These are phyloP conservation scores for Chymomyza caudatula DNA, from an alignment of 2,888 invertebrate species.

Conservation along the genomic window DNA sequence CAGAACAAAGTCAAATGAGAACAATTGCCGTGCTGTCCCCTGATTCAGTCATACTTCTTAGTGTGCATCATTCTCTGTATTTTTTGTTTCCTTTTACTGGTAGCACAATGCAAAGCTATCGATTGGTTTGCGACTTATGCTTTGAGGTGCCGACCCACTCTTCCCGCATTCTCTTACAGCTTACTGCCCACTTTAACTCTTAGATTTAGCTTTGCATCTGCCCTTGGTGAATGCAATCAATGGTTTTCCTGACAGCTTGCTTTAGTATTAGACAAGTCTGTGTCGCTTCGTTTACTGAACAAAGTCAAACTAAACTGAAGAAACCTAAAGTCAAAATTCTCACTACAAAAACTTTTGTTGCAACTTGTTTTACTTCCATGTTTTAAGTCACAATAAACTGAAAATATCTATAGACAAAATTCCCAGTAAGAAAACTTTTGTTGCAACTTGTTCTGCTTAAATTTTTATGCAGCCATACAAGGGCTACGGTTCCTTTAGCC, in stretches of 20 bases:
- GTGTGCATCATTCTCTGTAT: neutral
- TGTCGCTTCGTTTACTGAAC: neutral
- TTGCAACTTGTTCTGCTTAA: constrained; percentile 62
- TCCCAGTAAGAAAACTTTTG: constrained; percentile 52
- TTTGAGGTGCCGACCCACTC: constrained; percentile 37
- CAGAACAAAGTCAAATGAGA: constrained; percentile 56
- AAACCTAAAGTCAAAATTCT: constrained; percentile 32
- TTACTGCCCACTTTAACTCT: constrained; percentile 12
- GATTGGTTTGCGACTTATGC: constrained; percentile 69
- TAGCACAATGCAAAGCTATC: constrained; percentile 53
- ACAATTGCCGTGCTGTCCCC: constrained; percentile 47
- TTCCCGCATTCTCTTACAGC: neutral
- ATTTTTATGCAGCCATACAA: constrained; percentile 46
- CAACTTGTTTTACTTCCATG: constrained; percentile 62
- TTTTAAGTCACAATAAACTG: constrained; percentile 38
- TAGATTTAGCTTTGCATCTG: constrained; percentile 39
- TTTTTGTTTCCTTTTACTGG: constrained; percentile 6
- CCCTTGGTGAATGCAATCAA: constrained; percentile 7
- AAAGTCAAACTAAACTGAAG: constrained; percentile 10
- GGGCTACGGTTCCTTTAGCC: constrained; percentile 10
- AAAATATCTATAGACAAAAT: constrained; percentile 41
- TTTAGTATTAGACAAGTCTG: neutral
- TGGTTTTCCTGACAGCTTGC: constrained; percentile 17
- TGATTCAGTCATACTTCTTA: neutral
- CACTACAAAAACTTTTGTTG: constrained; percentile 57